Base-by-base conservation (phyloP, 1,140 invertebrate genomes). In the Sogatella furcifera region DNA sequence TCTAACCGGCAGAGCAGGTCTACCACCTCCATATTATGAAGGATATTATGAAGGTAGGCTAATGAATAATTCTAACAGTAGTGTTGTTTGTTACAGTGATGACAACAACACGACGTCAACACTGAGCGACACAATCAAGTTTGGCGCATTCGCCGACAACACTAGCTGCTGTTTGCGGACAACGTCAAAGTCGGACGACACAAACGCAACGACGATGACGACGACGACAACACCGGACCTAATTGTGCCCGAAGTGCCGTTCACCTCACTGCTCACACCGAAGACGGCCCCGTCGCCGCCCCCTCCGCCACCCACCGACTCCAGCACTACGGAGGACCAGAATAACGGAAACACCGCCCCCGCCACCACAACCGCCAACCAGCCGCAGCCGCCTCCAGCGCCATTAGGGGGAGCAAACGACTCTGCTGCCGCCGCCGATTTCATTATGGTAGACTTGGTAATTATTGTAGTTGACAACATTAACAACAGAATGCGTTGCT, bases 371-470 rank as follows among this genome's bases (percentile, higher is more conserved):
- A 80, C 80, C 63, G 69, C 69, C 31, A 72, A n/a, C 68, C 28
- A 68, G 70, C 13, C 74, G 76, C 63, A 74, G 70, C 62, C 69
- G 71, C 63, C 74, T 17, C 71, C 9, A 31, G 59, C 69, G 71
- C 63, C n/a, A n/a, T n/a, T n/a, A n/a, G n/a, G n/a, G n/a, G n/a
- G n/a, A n/a, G 74, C 74, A 15, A 71, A 11, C 41, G 60, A 42
- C 55, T 60, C 59, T 52, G 13, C 41, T 43, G 77, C 76, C 55
- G 76, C 80, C 65, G 83, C 84, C 65, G 84, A 85, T 73, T 87
- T 86, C 79, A 84, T 86, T 71, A 83, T 86, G 80, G 82, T 86
- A 74, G 84, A 86, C 74, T 78, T 84, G 81, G 82, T 84, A 80
- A 81, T 76, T 78, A 58, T 17, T 46, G 17, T 28, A 34, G 28